phyloP scores from a whole-genome alignment of 2,113 vertebrate genomes.

The Oryzias javanicus region DNA sequence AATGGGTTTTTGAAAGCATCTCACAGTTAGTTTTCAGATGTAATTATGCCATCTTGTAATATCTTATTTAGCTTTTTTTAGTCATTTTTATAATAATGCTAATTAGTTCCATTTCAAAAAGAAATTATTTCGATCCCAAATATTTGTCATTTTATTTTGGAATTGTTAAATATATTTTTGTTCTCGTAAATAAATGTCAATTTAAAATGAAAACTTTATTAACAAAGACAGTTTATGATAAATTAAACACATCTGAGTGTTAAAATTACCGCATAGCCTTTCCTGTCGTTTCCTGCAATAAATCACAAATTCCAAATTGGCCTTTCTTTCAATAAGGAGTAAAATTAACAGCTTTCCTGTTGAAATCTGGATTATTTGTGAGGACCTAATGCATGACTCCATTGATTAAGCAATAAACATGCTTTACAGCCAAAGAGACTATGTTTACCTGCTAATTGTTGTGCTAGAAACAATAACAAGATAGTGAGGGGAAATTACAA shows the following conservation, averaged over 20 bases:
- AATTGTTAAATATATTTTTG: too few relatives aligned
- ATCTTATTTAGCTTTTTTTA: too few relatives aligned
- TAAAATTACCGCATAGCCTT: neutral
- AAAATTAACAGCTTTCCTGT: slow-evolving; percentile 1
- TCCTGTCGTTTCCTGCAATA: neutral
- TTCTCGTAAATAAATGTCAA: too few relatives aligned
- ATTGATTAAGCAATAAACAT: slow-evolving; percentile 6
- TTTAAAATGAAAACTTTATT: too few relatives aligned
- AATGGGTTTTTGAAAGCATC: too few relatives aligned
- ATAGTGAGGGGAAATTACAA: neutral
- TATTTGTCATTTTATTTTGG: too few relatives aligned
- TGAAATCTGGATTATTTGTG: slow-evolving; percentile 1
- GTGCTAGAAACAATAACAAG: too few relatives aligned
- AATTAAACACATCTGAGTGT: neutral
- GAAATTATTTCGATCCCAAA: too few relatives aligned
- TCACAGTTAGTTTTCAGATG: too few relatives aligned
- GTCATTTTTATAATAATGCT: too few relatives aligned
- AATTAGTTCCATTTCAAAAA: too few relatives aligned
- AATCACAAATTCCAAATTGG: neutral
- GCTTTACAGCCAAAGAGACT: slow-evolving; percentile 7
- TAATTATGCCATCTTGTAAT: too few relatives aligned
- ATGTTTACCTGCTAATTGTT: neutral
- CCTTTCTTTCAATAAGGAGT: neutral
- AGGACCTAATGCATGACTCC: neutral
- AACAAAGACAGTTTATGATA: neutral